Percentiles rank a stretch among this genome's conserved stretches.
Conservation (phyloP, 2,888 invertebrate genomes). For the Xanthia icteritia region DNA sequence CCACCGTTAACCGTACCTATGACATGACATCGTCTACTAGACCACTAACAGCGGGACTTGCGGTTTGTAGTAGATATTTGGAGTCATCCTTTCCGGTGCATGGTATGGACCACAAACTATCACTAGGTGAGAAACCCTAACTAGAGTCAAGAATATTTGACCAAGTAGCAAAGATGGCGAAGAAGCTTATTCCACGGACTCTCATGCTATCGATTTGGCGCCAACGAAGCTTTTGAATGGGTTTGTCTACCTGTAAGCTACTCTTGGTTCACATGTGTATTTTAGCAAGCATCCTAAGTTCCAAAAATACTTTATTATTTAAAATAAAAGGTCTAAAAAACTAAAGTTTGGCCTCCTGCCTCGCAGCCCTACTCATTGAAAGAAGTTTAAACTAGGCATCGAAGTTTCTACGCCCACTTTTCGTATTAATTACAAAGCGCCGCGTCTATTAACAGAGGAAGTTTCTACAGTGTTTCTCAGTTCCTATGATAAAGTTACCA, state of each 20-base stretch:
- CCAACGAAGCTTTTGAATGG: not conserved
- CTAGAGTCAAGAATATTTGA: not conserved
- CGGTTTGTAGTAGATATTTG: not conserved
- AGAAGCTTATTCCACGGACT: not conserved
- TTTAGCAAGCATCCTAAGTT: not conserved
- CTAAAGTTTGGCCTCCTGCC: not conserved
- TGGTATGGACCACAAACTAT: not conserved
- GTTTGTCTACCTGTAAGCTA: not conserved
- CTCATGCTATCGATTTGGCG: not conserved
- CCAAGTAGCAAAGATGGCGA: not conserved
- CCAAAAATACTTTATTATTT: not conserved
- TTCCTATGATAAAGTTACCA: conserved; percentile 8
- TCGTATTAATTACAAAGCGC: conserved; percentile 28
- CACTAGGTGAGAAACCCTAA: not conserved
- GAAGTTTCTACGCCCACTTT: conserved; percentile 4
- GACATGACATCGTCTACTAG: not conserved
- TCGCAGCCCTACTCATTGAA: not conserved
- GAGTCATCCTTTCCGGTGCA: not conserved
- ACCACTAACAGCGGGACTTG: not conserved
- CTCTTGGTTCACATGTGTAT: not conserved
- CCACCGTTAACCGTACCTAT: not conserved
- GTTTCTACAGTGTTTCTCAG: conserved; percentile 3
- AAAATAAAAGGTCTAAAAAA: not conserved
- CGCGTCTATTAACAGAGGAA: conserved; percentile 11
- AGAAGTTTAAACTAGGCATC: conserved; percentile 1